Evolutionary conservation across 2,797 vertebrate genomes (phyloP), one percentile per base, ranked within the genome.

Genomic region (Phataginus tricuspis): DNA sequence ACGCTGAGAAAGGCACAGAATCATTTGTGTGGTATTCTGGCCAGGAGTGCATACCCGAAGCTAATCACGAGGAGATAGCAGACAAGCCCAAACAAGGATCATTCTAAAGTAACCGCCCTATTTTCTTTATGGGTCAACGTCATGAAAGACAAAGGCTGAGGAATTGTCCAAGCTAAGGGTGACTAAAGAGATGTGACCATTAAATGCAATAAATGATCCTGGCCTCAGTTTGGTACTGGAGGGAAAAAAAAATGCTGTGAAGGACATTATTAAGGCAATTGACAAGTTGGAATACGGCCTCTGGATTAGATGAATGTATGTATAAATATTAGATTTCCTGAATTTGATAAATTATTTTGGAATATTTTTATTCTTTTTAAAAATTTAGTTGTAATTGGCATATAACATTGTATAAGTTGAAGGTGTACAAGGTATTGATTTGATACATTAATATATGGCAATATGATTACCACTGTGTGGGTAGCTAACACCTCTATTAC

Each of bases 131-230:
- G 45, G 57, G 61, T 23, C 90, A 77, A 4, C 86, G 87, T 82
- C 75, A 53, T 57, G 51, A 83, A 85, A 94, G 79, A 51, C 79
- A 71, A 59, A 95, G 80, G 29, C 51, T 59, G 53, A 77, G n/a
- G 27, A 74, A 74, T 18, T 72, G 31, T 82, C 55, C 29, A 49
- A 68, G 34, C 77, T 78, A 42, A 77, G 75, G 14, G 16, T 49
- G n/a, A 34, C 66, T n/a, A 37, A 45, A 86, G 61, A 86, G 63
- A 87, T 13, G 23, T n/a, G 29, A 18, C 16, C 27, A 27, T 55
- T 90, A 42, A 61, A 11, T 63, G 18, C 10, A 84, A 0, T 64
- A 31, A 63, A 71, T 51, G 77, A 87, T 15, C 53, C 83, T 78
- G 18, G 64, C 2, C 74, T 79, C 12, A 89, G 23, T 31, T 90